These are phyloP conservation scores for Terrapene triunguis DNA, from an alignment of 2,113 vertebrate species.

Conservation along the genomic window DNA sequence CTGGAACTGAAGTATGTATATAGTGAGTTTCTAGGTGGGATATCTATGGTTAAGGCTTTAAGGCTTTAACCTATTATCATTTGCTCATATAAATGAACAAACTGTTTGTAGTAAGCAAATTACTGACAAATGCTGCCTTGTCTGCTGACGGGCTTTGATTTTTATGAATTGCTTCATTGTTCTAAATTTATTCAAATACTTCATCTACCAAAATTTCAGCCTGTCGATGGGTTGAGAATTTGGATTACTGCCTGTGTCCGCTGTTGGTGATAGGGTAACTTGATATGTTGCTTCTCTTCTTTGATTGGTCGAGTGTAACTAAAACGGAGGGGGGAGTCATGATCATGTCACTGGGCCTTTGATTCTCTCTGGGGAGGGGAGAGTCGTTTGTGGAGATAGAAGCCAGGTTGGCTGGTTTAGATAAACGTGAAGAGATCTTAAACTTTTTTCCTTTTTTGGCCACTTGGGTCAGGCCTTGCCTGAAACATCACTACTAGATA, in stretches of 20 bases:
- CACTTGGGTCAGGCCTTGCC: neutral
- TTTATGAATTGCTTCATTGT: neutral
- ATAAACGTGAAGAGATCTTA: neutral
- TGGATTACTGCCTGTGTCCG: neutral
- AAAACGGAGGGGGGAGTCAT: neutral
- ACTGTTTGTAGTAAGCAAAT: neutral
- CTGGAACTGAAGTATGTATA: neutral
- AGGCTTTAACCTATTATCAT: neutral
- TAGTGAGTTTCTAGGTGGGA: neutral
- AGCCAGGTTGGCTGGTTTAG: neutral
- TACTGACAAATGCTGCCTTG: neutral
- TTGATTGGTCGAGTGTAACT: neutral
- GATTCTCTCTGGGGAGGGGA: neutral
- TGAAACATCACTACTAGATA: neutral
- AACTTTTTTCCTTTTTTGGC: neutral
- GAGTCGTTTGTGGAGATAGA: neutral
- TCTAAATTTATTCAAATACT: neutral
- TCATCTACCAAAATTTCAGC: neutral
- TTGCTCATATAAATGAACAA: neutral
- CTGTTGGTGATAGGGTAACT: neutral
- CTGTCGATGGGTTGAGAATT: neutral
- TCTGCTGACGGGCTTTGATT: neutral
- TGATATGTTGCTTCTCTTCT: neutral
- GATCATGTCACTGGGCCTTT: neutral
- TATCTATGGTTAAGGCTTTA: neutral